Conservation (phyloP, 35 echinoderm and acorn worm species). For the Lytechinus pictus region DNA sequence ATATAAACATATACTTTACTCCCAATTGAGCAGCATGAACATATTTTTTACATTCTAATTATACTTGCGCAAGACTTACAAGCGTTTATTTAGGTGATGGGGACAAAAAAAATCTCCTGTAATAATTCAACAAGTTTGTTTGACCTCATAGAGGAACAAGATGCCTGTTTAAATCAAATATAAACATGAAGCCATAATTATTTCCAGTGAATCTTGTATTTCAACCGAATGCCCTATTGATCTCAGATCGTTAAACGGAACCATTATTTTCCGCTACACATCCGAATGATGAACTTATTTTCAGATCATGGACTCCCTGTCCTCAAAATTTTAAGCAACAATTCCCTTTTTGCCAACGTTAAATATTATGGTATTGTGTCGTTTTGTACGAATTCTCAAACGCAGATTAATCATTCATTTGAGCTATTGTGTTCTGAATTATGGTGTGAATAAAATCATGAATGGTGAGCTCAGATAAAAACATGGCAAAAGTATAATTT, state of each 20-base stretch:
- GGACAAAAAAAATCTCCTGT: no score
- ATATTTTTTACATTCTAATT: no score
- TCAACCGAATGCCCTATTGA: not conserved
- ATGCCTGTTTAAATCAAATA: not conserved
- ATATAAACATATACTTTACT: no score
- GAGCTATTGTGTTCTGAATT: not conserved
- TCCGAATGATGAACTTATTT: not conserved
- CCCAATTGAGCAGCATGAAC: no score
- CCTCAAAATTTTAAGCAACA: not conserved
- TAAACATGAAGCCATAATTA: not conserved
- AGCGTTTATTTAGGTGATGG: no score
- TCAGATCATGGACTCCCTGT: not conserved
- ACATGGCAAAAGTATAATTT: no score
- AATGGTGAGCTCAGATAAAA: no score
- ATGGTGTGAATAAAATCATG: no score
- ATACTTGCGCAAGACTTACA: no score
- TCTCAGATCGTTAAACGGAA: not conserved
- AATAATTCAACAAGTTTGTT: not conserved
- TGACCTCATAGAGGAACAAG: not conserved
- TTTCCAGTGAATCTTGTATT: slow-evolving; percentile 4
- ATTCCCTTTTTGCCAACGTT: not conserved
- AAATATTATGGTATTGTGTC: not conserved
- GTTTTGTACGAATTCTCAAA: not conserved
- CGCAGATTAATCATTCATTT: not conserved
- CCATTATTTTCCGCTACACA: not conserved